Percentiles rank a stretch among this genome's conserved stretches.
phyloP scores from a whole-genome alignment of 2,888 invertebrate species.

The Cyrtodaria siliqua region DNA sequence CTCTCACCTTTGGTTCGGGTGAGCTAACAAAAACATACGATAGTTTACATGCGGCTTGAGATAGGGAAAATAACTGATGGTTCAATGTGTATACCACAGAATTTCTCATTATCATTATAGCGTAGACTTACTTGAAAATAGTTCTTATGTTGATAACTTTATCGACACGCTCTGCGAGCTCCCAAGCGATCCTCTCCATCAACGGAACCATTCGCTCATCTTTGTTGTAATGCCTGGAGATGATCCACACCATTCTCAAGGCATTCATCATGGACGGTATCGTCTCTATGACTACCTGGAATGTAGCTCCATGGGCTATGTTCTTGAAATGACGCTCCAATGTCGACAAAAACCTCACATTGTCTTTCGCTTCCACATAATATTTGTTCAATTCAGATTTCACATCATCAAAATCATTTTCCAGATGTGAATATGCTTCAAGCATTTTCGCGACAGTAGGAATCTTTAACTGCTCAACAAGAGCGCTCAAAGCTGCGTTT shows the following conservation, averaged over 20 bases:
- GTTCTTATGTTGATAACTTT: slow-evolving; percentile 90
- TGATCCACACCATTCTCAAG: slow-evolving; percentile 95
- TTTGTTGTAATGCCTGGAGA: slow-evolving; percentile 93
- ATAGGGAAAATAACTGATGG: too few relatives aligned
- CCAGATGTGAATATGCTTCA: slow-evolving; percentile 87
- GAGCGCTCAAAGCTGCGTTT: slow-evolving; percentile 91
- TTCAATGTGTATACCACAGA: too few relatives aligned
- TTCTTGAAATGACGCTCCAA: slow-evolving; percentile 92
- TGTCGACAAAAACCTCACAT: slow-evolving; percentile 91
- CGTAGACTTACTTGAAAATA: slow-evolving; percentile 92
- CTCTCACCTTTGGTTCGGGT: too few relatives aligned
- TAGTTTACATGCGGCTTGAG: too few relatives aligned
- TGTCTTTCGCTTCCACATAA: slow-evolving; percentile 92
- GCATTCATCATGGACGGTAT: slow-evolving; percentile 94
- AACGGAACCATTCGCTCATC: slow-evolving; percentile 95
- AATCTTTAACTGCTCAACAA: slow-evolving; percentile 94
- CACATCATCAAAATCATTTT: slow-evolving; percentile 89
- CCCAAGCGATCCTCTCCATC: slow-evolving; percentile 93
- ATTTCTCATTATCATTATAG: too few relatives aligned
- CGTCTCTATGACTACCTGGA: slow-evolving; percentile 90
- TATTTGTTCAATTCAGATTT: slow-evolving; percentile 89
- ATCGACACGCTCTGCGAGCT: slow-evolving; percentile 92
- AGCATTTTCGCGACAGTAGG: slow-evolving; percentile 90
- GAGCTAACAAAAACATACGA: too few relatives aligned
- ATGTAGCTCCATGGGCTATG: slow-evolving; percentile 90